phyloP scores from a whole-genome alignment of 2,797 vertebrate species.

The Macroramphosus scolopax region DNA sequence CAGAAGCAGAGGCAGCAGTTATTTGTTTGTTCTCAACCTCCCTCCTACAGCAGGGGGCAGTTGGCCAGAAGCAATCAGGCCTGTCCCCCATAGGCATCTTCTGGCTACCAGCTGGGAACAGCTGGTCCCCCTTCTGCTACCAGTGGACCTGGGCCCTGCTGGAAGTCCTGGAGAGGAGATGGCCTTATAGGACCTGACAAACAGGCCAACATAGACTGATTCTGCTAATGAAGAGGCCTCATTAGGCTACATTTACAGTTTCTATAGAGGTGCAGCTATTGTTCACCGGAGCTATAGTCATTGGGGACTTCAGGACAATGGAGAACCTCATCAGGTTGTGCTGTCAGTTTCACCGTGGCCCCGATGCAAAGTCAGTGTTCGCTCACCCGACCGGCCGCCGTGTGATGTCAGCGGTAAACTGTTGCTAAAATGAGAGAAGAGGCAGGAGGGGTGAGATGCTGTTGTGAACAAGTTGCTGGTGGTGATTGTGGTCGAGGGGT shows the following conservation, averaged over 20 bases:
- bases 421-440: slow-evolving; percentile 51
- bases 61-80: slow-evolving; percentile 75
- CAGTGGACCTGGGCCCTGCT: slow-evolving; percentile 61
- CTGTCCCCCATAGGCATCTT: slow-evolving; percentile 72
- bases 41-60: slow-evolving; percentile 71
- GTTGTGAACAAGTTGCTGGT: slow-evolving; percentile 32
- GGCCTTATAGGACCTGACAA: slow-evolving; percentile 51
- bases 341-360: slow-evolving; percentile 22
- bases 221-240: slow-evolving; percentile 68
- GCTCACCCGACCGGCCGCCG: slow-evolving; percentile 4
- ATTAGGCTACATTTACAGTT: slow-evolving; percentile 71
- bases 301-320: slow-evolving; percentile 41
- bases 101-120: slow-evolving; percentile 83
- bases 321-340: slow-evolving; percentile 47
- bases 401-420: slow-evolving; percentile 42
- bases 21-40: slow-evolving; percentile 71
- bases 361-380: slow-evolving; percentile 10
- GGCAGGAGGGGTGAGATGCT: slow-evolving; percentile 24
- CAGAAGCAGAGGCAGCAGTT: slow-evolving; percentile 34
- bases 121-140: slow-evolving; percentile 77
- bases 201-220: slow-evolving; percentile 51
- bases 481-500: slow-evolving; percentile 14
- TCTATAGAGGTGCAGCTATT: slow-evolving; percentile 59
- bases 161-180: slow-evolving; percentile 52
- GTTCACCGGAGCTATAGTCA: slow-evolving; percentile 38